A percentile compares a stretch with the other conserved stretches of the same genome.
Conservation (phyloP, 2,888 invertebrate genomes). For the Steromphala cineraria region DNA sequence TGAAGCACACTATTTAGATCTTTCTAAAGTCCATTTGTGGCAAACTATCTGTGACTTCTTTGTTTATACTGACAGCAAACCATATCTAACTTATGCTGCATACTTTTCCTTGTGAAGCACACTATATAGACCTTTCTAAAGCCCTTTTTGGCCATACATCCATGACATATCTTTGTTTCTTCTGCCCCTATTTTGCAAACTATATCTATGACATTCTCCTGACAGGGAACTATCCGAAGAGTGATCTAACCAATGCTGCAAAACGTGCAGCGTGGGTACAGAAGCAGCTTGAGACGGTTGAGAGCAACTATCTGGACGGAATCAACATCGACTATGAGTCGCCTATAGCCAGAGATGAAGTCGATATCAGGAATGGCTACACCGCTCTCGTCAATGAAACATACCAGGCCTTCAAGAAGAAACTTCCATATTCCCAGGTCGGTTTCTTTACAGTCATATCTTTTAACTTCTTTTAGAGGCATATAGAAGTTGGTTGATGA, state of each 20-base stretch:
- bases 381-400: slow-evolving; percentile 68
- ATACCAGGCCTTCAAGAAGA: slow-evolving; percentile 54
- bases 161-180: no score
- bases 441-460: background rate
- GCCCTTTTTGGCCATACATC: no score
- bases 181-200: no score
- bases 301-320: slow-evolving; percentile 69
- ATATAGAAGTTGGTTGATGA: no score
- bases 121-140: no score
- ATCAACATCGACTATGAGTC: slow-evolving; percentile 75
- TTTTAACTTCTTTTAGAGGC: no score
- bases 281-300: slow-evolving; percentile 53
- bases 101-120: no score
- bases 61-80: no score
- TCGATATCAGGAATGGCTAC: slow-evolving; percentile 55
- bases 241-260: slow-evolving; percentile 49
- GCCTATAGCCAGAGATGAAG: slow-evolving; percentile 57
- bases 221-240: slow-evolving; percentile 51
- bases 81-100: no score
- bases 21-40: no score
- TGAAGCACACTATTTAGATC: no score
- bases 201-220: background rate
- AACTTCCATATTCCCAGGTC: slow-evolving; percentile 67
- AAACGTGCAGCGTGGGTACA: slow-evolving; percentile 63
- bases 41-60: no score